These are phyloP conservation scores for Masticophis lateralis DNA, from an alignment of 2,797 vertebrate species.

Conservation along the genomic window DNA sequence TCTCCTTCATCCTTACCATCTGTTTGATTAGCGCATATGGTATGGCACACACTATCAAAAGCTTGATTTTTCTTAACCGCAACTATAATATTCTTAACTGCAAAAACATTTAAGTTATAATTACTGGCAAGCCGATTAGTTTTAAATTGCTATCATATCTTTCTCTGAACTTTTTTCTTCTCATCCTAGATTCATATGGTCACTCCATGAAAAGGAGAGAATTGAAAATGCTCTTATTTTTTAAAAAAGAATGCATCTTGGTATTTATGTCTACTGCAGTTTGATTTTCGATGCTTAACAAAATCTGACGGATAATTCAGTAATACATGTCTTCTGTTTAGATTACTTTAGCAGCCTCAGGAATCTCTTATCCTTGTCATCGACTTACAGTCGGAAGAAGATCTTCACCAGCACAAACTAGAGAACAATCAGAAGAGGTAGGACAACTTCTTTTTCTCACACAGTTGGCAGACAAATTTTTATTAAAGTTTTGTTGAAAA, in stretches of 20 bases:
- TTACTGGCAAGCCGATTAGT: background rate
- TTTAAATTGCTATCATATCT: background rate
- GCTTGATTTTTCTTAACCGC: background rate
- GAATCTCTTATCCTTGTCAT: conserved; percentile 94
- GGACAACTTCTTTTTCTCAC: background rate
- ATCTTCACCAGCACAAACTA: conserved; percentile 85
- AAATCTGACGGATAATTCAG: background rate
- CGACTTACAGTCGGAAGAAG: conserved; percentile 93
- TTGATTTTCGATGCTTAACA: background rate
- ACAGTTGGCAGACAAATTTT: background rate
- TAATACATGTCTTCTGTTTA: conserved; percentile 58
- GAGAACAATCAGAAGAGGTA: conserved; percentile 94
- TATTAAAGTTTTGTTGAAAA: background rate
- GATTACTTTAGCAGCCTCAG: conserved; percentile 92
- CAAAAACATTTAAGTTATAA: background rate
- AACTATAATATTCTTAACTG: background rate
- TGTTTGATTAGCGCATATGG: background rate
- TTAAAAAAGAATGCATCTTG: background rate
- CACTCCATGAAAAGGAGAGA: background rate
- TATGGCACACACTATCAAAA: background rate
- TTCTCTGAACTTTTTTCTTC: background rate
- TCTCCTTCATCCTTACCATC: background rate
- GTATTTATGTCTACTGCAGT: background rate
- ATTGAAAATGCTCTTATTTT: background rate
- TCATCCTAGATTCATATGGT: background rate